Percentiles rank a stretch among this genome's conserved stretches.
Conservation (phyloP, 2,113 vertebrate species). For the Apteryx owenii region DNA sequence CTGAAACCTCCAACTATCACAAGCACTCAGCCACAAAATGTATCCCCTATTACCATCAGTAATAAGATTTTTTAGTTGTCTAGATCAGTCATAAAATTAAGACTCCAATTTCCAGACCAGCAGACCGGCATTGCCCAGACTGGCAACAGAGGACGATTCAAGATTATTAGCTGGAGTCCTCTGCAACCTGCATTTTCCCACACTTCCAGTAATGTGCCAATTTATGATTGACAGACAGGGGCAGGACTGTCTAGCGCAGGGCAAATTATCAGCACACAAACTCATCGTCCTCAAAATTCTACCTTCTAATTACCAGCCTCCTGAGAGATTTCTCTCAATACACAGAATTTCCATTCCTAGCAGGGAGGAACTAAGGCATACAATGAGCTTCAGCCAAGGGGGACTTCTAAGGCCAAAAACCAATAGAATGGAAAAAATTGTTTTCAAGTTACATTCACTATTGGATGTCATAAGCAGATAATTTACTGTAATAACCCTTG, state of each 20-base stretch:
- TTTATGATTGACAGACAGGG: not conserved
- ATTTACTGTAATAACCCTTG: not conserved
- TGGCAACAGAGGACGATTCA: not conserved
- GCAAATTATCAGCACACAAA: not conserved
- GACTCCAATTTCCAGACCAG: not conserved
- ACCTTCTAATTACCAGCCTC: not conserved
- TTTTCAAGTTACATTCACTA: not conserved
- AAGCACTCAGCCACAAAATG: not conserved
- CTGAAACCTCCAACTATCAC: not conserved
- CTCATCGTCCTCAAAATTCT: not conserved
- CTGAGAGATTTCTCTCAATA: not conserved
- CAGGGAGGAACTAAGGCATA: not conserved
- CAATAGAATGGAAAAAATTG: not conserved
- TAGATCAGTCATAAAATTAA: constrained; percentile 1
- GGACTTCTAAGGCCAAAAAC: not conserved
- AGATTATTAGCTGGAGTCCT: not conserved
- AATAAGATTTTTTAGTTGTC: not conserved
- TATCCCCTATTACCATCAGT: not conserved
- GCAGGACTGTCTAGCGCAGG: not conserved
- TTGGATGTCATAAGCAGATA: not conserved
- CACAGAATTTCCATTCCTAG: not conserved
- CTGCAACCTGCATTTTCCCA: not conserved
- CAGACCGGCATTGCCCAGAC: not conserved
- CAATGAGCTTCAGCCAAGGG: not conserved
- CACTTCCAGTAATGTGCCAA: not conserved